phyloP scores from a whole-genome alignment of 2,888 invertebrate species.

The Pelosia muscerda region DNA sequence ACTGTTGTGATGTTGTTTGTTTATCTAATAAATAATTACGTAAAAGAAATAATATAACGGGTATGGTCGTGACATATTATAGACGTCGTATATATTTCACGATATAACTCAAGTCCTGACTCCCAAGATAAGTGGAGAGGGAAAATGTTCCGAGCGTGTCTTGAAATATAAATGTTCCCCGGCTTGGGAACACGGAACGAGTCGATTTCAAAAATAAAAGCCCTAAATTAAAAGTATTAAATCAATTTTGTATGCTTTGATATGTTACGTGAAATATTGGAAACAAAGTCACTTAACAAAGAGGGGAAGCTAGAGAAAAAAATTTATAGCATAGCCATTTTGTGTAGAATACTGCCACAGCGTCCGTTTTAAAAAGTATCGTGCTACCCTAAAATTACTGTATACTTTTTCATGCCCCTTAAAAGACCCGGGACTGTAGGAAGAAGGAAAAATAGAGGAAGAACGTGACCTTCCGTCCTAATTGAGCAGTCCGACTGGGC shows the following conservation, averaged over 20 bases:
- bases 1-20: too few relatives aligned
- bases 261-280: not conserved
- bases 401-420: too few relatives aligned
- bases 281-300: too few relatives aligned
- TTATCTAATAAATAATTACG: not conserved
- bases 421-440: too few relatives aligned
- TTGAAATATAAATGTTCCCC: conserved; percentile 2
- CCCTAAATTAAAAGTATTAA: not conserved
- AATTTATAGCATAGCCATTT: too few relatives aligned
- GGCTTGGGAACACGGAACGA: not conserved
- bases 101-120: not conserved
- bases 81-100: not conserved
- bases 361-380: too few relatives aligned
- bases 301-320: too few relatives aligned
- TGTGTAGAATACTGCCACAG: too few relatives aligned
- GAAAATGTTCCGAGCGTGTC: conserved; percentile 10
- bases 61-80: not conserved
- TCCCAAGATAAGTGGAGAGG: conserved; percentile 6
- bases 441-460: too few relatives aligned
- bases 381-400: too few relatives aligned
- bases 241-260: not conserved
- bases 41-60: not conserved
- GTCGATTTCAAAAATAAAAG: not conserved
- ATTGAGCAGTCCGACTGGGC: too few relatives aligned
- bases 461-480: too few relatives aligned